A percentile compares a stretch with the other conserved stretches of the same genome.
Evolutionary conservation across 2,797 vertebrate species (phyloP).

Genomic region (Gymnoscopelus braueri): DNA sequence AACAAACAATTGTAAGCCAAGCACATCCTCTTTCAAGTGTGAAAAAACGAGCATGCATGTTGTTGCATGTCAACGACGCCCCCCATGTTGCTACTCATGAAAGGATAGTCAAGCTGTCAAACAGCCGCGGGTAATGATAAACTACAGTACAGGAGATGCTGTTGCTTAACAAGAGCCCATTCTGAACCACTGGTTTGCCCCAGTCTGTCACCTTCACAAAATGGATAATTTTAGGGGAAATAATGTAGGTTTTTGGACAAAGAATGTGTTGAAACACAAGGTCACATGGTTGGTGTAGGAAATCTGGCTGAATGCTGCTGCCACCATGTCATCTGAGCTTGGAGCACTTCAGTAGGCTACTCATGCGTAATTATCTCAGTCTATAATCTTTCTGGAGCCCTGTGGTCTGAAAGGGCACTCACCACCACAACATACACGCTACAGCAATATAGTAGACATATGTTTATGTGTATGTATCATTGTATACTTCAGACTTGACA

Average conservation of each 20-base stretch:
- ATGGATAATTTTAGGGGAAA: constrained; percentile 15
- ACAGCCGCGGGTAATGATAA: constrained; percentile 33
- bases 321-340: constrained; percentile 4
- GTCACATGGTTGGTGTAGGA: background rate
- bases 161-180: constrained; percentile 25
- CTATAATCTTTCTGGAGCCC: constrained; percentile 48
- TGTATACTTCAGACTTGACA: background rate
- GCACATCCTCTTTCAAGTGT: background rate
- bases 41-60: background rate
- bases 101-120: constrained; percentile 1
- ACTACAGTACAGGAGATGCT: constrained; percentile 11
- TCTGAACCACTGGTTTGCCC: background rate
- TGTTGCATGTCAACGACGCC: background rate
- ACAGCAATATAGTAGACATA: background rate
- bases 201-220: background rate
- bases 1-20: background rate
- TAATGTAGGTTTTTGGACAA: background rate
- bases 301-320: too few relatives aligned
- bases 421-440: background rate
- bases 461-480: too few relatives aligned
- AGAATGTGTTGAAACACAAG: constrained; percentile 13
- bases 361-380: constrained; percentile 4
- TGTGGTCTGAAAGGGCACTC: constrained; percentile 1
- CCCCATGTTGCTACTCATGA: constrained; percentile 8
- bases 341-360: constrained; percentile 1